Conservation (phyloP, 2,113 vertebrate genomes). For the Rutilus rutilus region DNA sequence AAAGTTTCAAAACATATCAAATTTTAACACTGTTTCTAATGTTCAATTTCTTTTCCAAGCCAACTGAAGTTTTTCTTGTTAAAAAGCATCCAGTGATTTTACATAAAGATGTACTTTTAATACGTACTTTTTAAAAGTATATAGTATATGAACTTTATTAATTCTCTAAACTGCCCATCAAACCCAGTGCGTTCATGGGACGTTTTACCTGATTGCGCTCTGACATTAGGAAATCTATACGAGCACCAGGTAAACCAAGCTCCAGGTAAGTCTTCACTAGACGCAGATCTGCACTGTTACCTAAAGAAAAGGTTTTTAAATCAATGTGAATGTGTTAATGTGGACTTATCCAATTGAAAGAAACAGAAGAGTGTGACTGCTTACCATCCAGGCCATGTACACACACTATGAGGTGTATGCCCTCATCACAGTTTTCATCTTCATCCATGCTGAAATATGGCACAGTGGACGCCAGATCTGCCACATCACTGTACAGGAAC, state of each 20-base stretch:
- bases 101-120: neutral
- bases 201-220: conserved; percentile 93
- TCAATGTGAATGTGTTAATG: neutral
- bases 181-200: neutral
- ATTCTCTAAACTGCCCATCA: neutral
- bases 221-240: conserved; percentile 98
- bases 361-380: conserved; percentile 39
- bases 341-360: too few species aligned
- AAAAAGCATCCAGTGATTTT: too few species aligned
- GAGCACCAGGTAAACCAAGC: conserved; percentile 92
- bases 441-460: conserved; percentile 96
- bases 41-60: neutral
- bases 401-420: conserved; percentile 95
- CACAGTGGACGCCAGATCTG: conserved; percentile 87
- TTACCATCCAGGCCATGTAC: conserved; percentile 96
- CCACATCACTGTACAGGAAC: conserved; percentile 94
- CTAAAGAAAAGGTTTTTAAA: conserved; percentile 64
- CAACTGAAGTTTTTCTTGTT: neutral
- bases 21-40: neutral
- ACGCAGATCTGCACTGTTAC: conserved; percentile 96
- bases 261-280: conserved; percentile 98
- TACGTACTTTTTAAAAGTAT: neutral
- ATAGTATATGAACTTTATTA: neutral
- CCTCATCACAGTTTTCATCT: conserved; percentile 87
- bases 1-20: neutral